Evolutionary conservation across 2,113 vertebrate genomes (phyloP), one percentile per base, ranked within the genome.

Genomic region (Motacilla alba): DNA sequence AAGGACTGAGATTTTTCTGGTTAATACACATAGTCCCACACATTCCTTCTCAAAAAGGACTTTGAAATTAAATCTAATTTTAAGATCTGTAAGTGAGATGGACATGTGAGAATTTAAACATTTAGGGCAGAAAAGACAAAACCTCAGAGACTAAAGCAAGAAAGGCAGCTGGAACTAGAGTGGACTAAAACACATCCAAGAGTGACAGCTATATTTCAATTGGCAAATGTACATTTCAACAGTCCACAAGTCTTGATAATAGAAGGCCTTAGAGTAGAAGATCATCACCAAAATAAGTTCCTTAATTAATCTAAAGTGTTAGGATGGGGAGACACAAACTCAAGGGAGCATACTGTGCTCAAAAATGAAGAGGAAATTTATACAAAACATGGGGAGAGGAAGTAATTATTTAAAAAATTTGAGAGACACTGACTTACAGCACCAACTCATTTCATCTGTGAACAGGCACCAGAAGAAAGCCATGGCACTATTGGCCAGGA

Each of bases 31-130:
- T 53, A 94, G 83, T 92, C 80, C 76, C 79, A 94, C 88, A 96
- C 63, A 75, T 64, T 76, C n/a, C 72, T 74, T 59, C 67, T 90
- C 75, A 92, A 63, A 91, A 94, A 68, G 33, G 37, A 81, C 56
- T 94, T 70, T 30, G 75, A 86, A 93, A 96, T 74, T 75, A 90
- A 88, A 95, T 81, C 68, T 83, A 6, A 80, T 85, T 95, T 94
- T 73, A 77, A 88, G 72, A 93, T 83, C 35, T 83, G 47, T 59
- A 86, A 94, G 93, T 90, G 33, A 90, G 93, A 89, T 28, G 91
- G 88, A 80, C 23, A 12, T 20, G 35, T 93, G 75, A 90, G 68
- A 93, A 92, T 89, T 95, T 81, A 86, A 90, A 88, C 56, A 77
- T 55, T 67, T 47, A 6, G 8, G 27, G n/a, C 35, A 90, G 49